These are phyloP conservation scores for Onychomys leucogaster DNA, from an alignment of 2,797 vertebrate genomes.

Conservation along the genomic window DNA sequence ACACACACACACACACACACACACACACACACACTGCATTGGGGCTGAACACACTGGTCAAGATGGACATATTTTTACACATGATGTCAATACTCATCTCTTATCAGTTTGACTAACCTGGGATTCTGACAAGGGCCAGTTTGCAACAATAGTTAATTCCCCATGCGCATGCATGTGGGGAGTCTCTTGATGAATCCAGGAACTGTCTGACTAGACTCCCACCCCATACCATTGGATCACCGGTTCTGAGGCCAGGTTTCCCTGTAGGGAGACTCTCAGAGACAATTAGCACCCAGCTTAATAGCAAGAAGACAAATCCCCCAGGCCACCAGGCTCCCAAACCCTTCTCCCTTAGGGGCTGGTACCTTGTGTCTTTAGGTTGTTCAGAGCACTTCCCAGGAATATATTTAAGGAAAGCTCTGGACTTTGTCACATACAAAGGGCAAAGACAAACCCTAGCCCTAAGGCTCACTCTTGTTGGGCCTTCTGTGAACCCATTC, in stretches of 20 bases:
- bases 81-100: background rate
- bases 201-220: background rate
- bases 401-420: background rate
- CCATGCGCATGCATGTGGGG: too few relatives aligned
- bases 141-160: background rate
- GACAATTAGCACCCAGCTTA: background rate
- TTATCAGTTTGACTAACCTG: background rate
- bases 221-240: background rate
- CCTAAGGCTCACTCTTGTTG: background rate
- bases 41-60: background rate
- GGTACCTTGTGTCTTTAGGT: background rate
- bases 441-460: background rate
- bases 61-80: background rate
- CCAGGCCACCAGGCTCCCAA: background rate
- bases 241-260: background rate
- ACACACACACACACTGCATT: background rate
- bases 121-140: background rate
- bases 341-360: background rate
- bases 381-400: background rate
- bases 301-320: background rate
- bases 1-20: background rate
- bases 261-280: background rate
- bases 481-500: background rate
- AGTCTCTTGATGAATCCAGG: background rate
- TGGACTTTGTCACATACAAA: background rate